These are phyloP conservation scores for Tetramorium bicarinatum DNA, from an alignment of 2,888 invertebrate species.

Conservation along the genomic window DNA sequence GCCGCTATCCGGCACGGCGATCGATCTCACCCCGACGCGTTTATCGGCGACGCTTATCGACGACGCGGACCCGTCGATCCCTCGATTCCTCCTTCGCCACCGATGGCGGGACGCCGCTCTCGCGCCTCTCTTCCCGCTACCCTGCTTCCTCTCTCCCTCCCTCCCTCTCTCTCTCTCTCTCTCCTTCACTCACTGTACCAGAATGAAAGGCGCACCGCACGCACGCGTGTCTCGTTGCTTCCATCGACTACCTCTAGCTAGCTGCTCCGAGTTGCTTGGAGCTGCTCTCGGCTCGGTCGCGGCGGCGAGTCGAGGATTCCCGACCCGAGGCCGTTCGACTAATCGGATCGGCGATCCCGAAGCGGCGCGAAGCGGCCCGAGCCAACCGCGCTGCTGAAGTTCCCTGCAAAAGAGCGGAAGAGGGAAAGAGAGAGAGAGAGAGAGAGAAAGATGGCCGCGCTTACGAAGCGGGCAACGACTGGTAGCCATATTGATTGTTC, in stretches of 20 bases:
- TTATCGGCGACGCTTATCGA: conserved; percentile 32
- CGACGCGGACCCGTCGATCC: conserved; percentile 29
- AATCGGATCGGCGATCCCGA: conserved; percentile 13
- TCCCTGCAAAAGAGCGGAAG: neutral
- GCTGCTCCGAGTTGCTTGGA: neutral
- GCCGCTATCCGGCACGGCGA: neutral
- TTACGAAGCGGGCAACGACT: conserved; percentile 66
- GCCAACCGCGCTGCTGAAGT: conserved; percentile 5
- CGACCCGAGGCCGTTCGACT: conserved; percentile 8
- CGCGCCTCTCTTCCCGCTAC: no score
- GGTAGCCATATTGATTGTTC: conserved; percentile 81
- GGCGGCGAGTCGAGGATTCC: no score
- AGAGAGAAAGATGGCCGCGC: conserved; percentile 17
- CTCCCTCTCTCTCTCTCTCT: neutral
- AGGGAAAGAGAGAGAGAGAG: conserved; percentile 7
- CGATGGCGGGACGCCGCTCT: conserved; percentile 1
- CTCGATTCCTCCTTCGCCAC: neutral
- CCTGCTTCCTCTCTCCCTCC: neutral
- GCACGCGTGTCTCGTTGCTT: neutral
- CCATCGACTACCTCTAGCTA: neutral
- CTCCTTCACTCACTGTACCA: neutral
- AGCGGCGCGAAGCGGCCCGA: conserved; percentile 1
- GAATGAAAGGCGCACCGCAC: neutral
- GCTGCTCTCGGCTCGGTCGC: neutral
- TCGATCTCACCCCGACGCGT: conserved; percentile 33